Percentiles rank a stretch among this genome's conserved stretches.
Conservation (phyloP, 2,888 invertebrate genomes). For the Eucera pruinosa region DNA sequence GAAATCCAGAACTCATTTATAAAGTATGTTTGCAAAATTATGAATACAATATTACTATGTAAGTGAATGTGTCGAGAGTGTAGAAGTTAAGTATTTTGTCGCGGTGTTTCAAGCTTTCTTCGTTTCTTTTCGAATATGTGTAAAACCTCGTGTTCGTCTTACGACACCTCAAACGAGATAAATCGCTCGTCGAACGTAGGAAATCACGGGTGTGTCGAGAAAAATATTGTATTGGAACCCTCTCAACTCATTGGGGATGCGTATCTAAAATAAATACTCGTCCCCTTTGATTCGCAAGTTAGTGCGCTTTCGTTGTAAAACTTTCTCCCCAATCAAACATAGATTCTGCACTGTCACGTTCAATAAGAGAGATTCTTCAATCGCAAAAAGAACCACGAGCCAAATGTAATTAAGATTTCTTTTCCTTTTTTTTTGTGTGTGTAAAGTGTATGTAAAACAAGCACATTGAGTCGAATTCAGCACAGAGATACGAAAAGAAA, state of each 20-base stretch:
- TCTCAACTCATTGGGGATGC: slow-evolving; percentile 66
- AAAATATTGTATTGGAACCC: slow-evolving; percentile 32
- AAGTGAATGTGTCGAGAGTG: slow-evolving; percentile 72
- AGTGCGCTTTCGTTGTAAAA: slow-evolving; percentile 69
- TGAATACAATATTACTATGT: slow-evolving; percentile 69
- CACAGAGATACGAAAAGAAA: slow-evolving; percentile 27
- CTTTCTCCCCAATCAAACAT: slow-evolving; percentile 47
- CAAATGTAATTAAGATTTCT: not conserved
- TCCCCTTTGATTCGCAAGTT: slow-evolving; percentile 57
- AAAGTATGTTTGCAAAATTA: slow-evolving; percentile 70
- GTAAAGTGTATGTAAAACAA: slow-evolving; percentile 63
- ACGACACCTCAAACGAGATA: not conserved
- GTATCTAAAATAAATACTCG: slow-evolving; percentile 39
- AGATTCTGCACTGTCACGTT: slow-evolving; percentile 65
- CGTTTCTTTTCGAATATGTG: slow-evolving; percentile 6
- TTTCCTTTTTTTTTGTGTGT: slow-evolving; percentile 42
- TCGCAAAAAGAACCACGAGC: slow-evolving; percentile 1
- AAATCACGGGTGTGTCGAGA: slow-evolving; percentile 10
- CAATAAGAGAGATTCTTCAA: slow-evolving; percentile 18
- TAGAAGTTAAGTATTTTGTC: slow-evolving; percentile 49
- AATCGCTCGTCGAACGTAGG: not conserved
- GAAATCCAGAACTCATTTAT: slow-evolving; percentile 62
- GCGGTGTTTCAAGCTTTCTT: slow-evolving; percentile 32
- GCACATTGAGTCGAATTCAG: slow-evolving; percentile 56
- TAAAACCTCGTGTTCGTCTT: slow-evolving; percentile 2